A percentile compares a stretch with the other conserved stretches of the same genome.
These are phyloP conservation scores for Cryptomyrus ogoouensis DNA, from an alignment of 2,113 vertebrate species.

Conservation along the genomic window DNA sequence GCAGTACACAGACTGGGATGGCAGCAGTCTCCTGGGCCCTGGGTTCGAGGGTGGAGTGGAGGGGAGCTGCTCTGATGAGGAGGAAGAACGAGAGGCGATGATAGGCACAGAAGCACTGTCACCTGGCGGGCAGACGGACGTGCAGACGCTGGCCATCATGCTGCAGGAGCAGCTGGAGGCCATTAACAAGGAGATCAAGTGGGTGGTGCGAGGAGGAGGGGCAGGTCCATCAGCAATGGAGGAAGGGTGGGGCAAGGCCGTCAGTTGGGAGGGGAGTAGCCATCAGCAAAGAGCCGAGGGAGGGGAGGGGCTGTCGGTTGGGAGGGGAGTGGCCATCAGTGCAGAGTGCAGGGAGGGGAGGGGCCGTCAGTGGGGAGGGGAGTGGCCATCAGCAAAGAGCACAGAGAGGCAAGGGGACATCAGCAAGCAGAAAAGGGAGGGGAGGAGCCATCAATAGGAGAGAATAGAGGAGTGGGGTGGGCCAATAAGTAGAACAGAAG, in stretches of 20 bases:
- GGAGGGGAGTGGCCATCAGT: background rate
- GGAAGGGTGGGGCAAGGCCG: background rate
- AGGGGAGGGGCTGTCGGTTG: background rate
- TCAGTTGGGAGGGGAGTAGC: background rate
- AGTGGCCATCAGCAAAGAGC: background rate
- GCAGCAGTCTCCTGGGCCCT: slow-evolving; percentile 59
- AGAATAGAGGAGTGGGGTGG: background rate
- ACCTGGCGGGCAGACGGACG: slow-evolving; percentile 82
- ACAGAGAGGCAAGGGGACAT: background rate
- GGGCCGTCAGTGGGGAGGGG: background rate
- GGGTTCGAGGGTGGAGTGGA: slow-evolving; percentile 72
- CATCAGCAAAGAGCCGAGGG: background rate
- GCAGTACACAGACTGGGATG: slow-evolving; percentile 77
- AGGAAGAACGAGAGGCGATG: slow-evolving; percentile 72
- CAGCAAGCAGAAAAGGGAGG: background rate
- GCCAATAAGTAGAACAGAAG: background rate
- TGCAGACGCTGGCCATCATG: slow-evolving; percentile 87
- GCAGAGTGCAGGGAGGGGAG: background rate
- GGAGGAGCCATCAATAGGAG: background rate
- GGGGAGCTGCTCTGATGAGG: slow-evolving; percentile 70
- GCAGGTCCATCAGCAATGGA: background rate
- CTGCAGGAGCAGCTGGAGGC: slow-evolving; percentile 88
- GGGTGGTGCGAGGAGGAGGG: slow-evolving; percentile 35
- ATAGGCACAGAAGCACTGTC: slow-evolving; percentile 80
- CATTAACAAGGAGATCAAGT: slow-evolving; percentile 94